Evolutionary conservation across 2,113 vertebrate genomes (phyloP), one percentile per base, ranked within the genome.

Genomic region (Sphaerodactylus townsendi): DNA sequence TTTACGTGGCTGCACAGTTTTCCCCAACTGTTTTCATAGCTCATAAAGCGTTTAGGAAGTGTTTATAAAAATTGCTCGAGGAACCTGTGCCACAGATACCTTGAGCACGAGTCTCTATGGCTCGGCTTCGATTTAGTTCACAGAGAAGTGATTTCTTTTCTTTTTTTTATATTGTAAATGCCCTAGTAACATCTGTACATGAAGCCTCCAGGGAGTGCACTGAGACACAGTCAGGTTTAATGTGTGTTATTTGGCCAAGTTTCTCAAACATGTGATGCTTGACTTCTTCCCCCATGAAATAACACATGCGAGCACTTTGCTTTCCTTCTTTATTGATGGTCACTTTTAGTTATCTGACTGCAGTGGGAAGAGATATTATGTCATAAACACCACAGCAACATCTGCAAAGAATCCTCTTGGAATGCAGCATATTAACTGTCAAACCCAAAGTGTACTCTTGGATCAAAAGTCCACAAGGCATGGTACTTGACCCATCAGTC

Each of bases 261-360:
- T 92, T 92, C 91, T 92, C 85, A 85, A 92, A 84, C 86, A 79
- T 90, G 93, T 93, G 95, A 96, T 91, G 95, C 93, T 95, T 93
- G 93, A 96, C 88, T 96, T 95, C 90, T 95, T 94, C 94, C 93
- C 94, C 92, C 92, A 92, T 95, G 94, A 94, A 96, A 92, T 95
- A 94, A 91, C 92, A 88, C 88, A 91, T 89, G 92, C 64, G 87
- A 92, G 78, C 10, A 14, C 74, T 88, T 90, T 89, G 79, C 87
- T 85, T 85, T 93, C 89, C 81, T 72, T 80, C 76, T 83, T 90
- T 91, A 86, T 77, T n/a, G 68, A 92, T 91, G 89, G 90, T 91
- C 90, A 89, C 89, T 96, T 94, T 88, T 90, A 94, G 90, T 92
- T 93, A 94, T 94, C 91, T 89, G 85, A 91, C 86, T 75, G 79